A percentile compares a stretch with the other conserved stretches of the same genome.
Evolutionary conservation across 2,797 vertebrate species (phyloP).

Genomic region (Pipistrellus pipistrellus): DNA sequence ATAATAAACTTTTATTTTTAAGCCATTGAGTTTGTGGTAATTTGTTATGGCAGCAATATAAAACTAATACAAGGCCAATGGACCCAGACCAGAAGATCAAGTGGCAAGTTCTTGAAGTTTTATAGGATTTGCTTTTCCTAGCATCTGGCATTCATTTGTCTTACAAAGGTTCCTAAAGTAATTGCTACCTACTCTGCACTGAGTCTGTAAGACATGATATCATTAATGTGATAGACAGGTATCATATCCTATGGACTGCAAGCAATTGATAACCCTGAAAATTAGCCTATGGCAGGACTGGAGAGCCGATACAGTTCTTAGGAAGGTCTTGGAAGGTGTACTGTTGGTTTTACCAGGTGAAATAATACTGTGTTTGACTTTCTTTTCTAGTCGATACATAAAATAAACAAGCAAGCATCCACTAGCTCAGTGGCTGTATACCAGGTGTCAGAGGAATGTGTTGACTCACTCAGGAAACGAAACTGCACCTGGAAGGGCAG

Average conservation of each 20-base stretch:
- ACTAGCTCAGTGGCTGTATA: background rate
- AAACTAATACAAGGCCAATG: background rate
- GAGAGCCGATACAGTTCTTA: background rate
- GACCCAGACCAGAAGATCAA: background rate
- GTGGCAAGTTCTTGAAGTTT: background rate
- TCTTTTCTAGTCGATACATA: background rate
- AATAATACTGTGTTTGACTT: background rate
- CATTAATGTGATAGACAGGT: background rate
- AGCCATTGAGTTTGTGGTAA: background rate
- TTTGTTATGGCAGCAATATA: background rate
- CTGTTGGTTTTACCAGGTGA: background rate
- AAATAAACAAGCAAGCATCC: background rate
- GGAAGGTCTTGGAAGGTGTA: background rate
- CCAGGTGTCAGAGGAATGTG: background rate
- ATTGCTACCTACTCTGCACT: background rate
- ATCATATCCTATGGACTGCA: background rate
- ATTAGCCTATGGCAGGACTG: background rate
- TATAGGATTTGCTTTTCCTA: background rate
- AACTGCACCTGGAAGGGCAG: background rate
- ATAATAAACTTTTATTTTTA: background rate
- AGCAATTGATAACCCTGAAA: background rate
- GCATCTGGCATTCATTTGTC: background rate
- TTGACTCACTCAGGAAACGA: background rate
- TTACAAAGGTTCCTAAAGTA: background rate
- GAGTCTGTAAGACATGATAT: background rate